Percentiles rank a stretch among this genome's conserved stretches.
Evolutionary conservation across 2,113 vertebrate species (phyloP).

Genomic region (Chaetura pelagica): DNA sequence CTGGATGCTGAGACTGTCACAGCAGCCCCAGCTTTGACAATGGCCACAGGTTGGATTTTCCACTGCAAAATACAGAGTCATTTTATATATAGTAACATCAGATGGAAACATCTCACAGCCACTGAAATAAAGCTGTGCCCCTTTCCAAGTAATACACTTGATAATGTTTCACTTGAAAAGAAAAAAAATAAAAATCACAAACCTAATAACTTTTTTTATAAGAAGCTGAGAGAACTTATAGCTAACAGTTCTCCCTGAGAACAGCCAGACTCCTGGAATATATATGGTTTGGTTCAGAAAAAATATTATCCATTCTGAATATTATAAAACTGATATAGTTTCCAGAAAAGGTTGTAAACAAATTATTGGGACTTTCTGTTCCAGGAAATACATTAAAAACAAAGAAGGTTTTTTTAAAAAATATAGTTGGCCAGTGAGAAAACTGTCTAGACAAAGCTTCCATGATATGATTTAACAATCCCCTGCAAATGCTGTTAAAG

Average conservation of each 20-base stretch:
- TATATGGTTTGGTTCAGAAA: not conserved
- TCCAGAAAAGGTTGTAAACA: slow-evolving; percentile 56
- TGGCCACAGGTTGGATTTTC: not conserved
- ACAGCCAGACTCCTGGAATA: not conserved
- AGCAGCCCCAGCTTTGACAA: not conserved
- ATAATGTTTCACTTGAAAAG: slow-evolving; percentile 8
- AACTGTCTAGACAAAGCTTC: slow-evolving; percentile 61
- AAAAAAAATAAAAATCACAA: not conserved
- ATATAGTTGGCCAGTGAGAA: not conserved
- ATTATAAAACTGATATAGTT: not conserved
- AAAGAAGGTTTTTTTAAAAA: not conserved
- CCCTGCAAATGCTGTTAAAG: slow-evolving; percentile 36
- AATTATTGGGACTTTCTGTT: slow-evolving; percentile 35
- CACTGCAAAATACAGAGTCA: not conserved
- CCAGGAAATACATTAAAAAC: slow-evolving; percentile 50
- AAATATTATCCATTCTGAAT: not conserved
- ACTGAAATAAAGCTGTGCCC: not conserved
- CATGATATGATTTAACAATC: slow-evolving; percentile 52
- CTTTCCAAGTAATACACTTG: slow-evolving; percentile 29
- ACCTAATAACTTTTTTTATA: not conserved
- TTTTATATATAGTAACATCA: not conserved
- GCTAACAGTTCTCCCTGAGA: not conserved
- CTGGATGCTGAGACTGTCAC: not conserved
- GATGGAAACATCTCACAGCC: not conserved
- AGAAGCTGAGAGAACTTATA: not conserved